Base-by-base conservation (phyloP, 2,888 invertebrate genomes). In the Fissipunctia ypsillon region DNA sequence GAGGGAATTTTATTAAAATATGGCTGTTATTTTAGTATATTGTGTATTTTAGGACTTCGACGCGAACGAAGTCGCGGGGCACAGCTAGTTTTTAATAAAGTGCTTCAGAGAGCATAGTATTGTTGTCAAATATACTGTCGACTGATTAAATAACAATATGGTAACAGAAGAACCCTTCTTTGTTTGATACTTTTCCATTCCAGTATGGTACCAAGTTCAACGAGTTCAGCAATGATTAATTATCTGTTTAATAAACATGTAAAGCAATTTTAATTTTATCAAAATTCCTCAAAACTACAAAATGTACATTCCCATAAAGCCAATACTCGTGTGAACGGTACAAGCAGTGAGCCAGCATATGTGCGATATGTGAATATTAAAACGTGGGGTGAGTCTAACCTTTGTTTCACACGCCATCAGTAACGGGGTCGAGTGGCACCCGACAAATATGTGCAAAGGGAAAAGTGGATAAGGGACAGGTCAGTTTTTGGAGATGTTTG, bases 311-410 rank as follows among this genome's bases (percentile, higher is more conserved):
- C 67, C 45, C 45, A 80, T 72, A 66, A 85, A 87, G 78, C 66
- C 79, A 88, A 91, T 88, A 89, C 88, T 84, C 91, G 91, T 93
- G 93, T 89, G 93, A 93, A 90, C 86, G 83, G 80, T 86, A 88
- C 84, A 88, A 87, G 85, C 84, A 86, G 84, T 83, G 86, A 85
- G 81, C 77, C 85, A 89, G 88, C 94, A 94, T 93, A 90, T 94
- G 93, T 90, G 83, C 89, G 91, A 92, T 93, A 93, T 88, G 92
- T 91, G 91, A 89, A 92, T 94, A 94, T 92, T 94, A 93, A 94
- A 94, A 91, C 87, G 78, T 80, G 88, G 90, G 91, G 88, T 73
- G 73, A 80, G 80, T 73, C 35, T 87, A 88, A 88, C 79, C 87
- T 72, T 31, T 69, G 75, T 76, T 83, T 84, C 87, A 77, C 88